A percentile compares a stretch with the other conserved stretches of the same genome.
Conservation (phyloP, 2,888 invertebrate genomes). For the Ernsta delagoae region DNA sequence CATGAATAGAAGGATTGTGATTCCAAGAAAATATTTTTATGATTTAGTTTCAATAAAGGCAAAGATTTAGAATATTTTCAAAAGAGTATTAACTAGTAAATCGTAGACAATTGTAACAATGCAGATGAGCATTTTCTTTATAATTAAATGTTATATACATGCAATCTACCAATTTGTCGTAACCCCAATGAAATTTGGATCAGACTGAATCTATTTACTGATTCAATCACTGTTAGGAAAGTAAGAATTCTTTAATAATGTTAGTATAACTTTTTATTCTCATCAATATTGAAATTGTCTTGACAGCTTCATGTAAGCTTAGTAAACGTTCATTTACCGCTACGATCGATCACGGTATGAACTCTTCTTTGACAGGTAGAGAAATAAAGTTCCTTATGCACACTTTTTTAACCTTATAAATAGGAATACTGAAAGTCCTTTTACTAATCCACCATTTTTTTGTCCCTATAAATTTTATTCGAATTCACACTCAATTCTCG, state of each 20-base stretch:
- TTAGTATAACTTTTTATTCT: background rate
- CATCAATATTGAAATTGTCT: background rate
- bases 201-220: too few relatives aligned
- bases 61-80: background rate
- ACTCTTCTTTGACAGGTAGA: background rate
- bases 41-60: background rate
- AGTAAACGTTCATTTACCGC: background rate
- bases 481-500: too few relatives aligned
- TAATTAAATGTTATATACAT: too few relatives aligned
- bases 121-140: too few relatives aligned
- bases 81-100: background rate
- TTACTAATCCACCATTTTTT: too few relatives aligned
- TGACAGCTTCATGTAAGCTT: background rate
- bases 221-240: too few relatives aligned
- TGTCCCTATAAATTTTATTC: too few relatives aligned
- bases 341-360: background rate
- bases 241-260: background rate
- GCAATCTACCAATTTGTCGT: too few relatives aligned
- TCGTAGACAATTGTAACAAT: too few relatives aligned
- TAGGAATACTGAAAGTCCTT: constrained; percentile 60
- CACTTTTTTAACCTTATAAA: constrained; percentile 49
- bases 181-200: too few relatives aligned
- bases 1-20: constrained; percentile 20
- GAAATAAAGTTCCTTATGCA: background rate
- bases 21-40: constrained; percentile 5